Evolutionary conservation across 2,797 vertebrate genomes (phyloP), one percentile per base, ranked within the genome.

Genomic region (Fistularia commersonii): DNA sequence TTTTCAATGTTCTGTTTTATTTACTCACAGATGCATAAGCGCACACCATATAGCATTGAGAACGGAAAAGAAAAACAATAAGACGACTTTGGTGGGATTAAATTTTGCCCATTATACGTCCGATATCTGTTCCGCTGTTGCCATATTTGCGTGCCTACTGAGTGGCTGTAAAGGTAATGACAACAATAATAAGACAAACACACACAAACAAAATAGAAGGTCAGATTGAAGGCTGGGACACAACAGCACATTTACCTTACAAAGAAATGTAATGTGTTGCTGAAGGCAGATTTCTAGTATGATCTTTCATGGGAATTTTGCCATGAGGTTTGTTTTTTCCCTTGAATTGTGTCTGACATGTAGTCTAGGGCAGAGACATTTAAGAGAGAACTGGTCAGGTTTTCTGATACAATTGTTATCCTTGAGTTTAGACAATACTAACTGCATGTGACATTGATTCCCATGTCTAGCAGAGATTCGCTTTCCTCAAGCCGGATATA

Each of bases 391-490:
- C 58, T 61, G 66, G 68, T 77, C 66, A 64, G 48, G 50, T 44
- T 62, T 59, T 72, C 44, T 69, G 66, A 81, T 74, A 79, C 59
- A 6, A 45, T 47, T 36, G 59, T 80, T 79, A 72, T 82, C 81
- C 69, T 74, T 65, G 61, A 80, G 79, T 61, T 72, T 79, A 86
- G 84, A 83, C 84, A 67, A 83, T 66, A 78, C 77, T 78, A 66
- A 73, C 53, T 70, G 39, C 43, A 44, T 11, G 45, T 83, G 79
- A 66, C 83, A 78, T 81, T 79, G 81, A 78, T 80, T 85, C 77
- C 74, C 81, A 81, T 77, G 83, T 75, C 69, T 67, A 39, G 51
- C 47, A 38, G n/a, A 38, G 54, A 52, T 57, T 35, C 11, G 0
- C 11, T 39, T 38, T 44, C 45, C 49, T n/a, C n/a, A n/a, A n/a